A percentile compares a stretch with the other conserved stretches of the same genome.
Evolutionary conservation across 2,888 invertebrate genomes (phyloP).

Genomic region (Agrotis puta): DNA sequence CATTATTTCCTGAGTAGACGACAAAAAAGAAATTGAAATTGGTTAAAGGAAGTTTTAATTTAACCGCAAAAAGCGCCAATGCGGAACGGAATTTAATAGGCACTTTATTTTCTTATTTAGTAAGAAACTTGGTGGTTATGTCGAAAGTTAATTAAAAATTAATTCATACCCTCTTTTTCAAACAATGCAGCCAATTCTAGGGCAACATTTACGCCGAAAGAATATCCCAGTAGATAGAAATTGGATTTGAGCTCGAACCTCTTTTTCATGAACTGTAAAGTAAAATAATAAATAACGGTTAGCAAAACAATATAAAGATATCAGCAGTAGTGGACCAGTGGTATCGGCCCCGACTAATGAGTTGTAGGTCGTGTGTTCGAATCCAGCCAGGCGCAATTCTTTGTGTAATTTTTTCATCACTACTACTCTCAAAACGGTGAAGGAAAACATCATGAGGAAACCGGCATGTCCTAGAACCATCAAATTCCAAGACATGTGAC

Average conservation of each 20-base stretch:
- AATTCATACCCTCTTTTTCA: slow-evolving; percentile 78
- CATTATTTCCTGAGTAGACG: slow-evolving; percentile 17
- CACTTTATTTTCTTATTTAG: slow-evolving; percentile 4
- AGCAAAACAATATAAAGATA: no score
- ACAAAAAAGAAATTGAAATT: slow-evolving; percentile 30
- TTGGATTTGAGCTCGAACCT: slow-evolving; percentile 66
- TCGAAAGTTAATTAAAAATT: slow-evolving; percentile 3
- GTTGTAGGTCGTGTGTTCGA: no score
- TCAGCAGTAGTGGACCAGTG: no score
- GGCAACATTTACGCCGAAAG: slow-evolving; percentile 77
- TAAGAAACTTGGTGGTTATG: background rate
- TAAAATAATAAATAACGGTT: background rate
- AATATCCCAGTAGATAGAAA: slow-evolving; percentile 75
- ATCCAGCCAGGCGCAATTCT: no score
- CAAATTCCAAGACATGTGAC: no score
- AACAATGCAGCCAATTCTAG: slow-evolving; percentile 76
- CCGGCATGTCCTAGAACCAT: no score
- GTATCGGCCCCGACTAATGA: no score
- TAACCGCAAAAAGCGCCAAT: slow-evolving; percentile 11
- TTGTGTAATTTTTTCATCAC: no score
- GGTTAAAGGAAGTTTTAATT: slow-evolving; percentile 23
- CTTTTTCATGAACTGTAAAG: slow-evolving; percentile 67
- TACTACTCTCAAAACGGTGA: no score
- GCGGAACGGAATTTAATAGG: slow-evolving; percentile 10
- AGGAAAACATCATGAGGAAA: no score